Base-by-base conservation (phyloP, 2,113 vertebrate species). In the Cervus canadensis region DNA sequence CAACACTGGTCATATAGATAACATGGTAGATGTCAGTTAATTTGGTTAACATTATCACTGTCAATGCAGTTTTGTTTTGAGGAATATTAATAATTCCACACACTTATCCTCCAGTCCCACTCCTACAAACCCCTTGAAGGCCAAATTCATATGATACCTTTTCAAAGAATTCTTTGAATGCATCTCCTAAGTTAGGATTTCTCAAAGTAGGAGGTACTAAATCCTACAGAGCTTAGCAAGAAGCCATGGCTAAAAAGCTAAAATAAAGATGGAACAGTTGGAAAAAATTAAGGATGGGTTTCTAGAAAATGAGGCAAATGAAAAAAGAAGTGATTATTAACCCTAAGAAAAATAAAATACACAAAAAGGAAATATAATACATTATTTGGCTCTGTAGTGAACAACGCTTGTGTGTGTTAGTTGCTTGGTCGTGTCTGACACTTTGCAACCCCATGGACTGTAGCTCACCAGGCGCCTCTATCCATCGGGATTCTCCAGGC, bases 301-400 rank as follows among this genome's bases (percentile, higher is more conserved):
- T 90, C 83, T 67, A 50, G 43, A 82, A 89, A 94, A 92, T 60
- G 7, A 94, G 50, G n/a, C 26, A 81, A 92, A 60, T 79, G 17
- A 45, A 82, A 92, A 94, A 87, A 36, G 13, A 79, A 36, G 33
- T 4, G 52, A 96, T 71, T 93, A 76, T 57, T 79, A 82, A 91
- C 6, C 8, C 28, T 30, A 97, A 64, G 33, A 90, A 88, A 93
- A 95, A 89, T 21, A 87, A 78, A n/a, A 60, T 33, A 45, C 33
- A 78, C 17, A 76, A 79, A 76, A 94, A 89, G 30, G 13, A 90
- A 89, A 82, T 76, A 78, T 2, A 86, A 52, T 33, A 81, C 25
- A 76, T 23, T 79, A 88, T 88, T 74, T 59, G 78, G 59, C 56
- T 91, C 36, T 78, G 57, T 2, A 50, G 45, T 56, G 93, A 76